A percentile compares a stretch with the other conserved stretches of the same genome.
These are phyloP conservation scores for Neosilurus mollespiculum DNA, from an alignment of 2,797 vertebrate genomes.

Conservation along the genomic window DNA sequence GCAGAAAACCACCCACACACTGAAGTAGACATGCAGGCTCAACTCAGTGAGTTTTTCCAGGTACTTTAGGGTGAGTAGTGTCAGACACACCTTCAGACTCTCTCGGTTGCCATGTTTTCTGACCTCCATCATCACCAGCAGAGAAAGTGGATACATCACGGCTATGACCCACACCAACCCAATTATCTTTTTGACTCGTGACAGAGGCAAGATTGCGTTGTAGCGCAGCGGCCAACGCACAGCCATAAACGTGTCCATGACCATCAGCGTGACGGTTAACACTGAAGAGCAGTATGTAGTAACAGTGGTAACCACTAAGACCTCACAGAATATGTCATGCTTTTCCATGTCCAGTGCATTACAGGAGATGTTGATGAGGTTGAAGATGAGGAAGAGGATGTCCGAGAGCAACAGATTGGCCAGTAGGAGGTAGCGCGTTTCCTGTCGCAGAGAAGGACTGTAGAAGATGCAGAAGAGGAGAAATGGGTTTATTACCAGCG, in stretches of 20 bases:
- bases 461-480: constrained; percentile 72
- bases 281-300: constrained; percentile 71
- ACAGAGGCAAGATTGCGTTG: constrained; percentile 65
- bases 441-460: constrained; percentile 66
- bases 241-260: constrained; percentile 79
- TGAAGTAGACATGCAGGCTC: constrained; percentile 66
- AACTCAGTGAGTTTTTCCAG: constrained; percentile 39
- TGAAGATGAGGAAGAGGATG: constrained; percentile 73
- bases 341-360: constrained; percentile 56
- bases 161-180: constrained; percentile 70
- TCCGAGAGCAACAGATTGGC: constrained; percentile 77
- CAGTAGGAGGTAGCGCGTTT: constrained; percentile 79
- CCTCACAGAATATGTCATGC: constrained; percentile 66
- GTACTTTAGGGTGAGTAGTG: constrained; percentile 66
- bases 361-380: constrained; percentile 64
- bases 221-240: constrained; percentile 79
- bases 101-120: background rate
- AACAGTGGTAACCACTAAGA: constrained; percentile 65
- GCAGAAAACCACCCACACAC: constrained; percentile 68
- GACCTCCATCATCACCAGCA: constrained; percentile 66
- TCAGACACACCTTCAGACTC: constrained; percentile 64
- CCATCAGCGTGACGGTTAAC: constrained; percentile 78
- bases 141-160: constrained; percentile 67
- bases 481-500: constrained; percentile 70
- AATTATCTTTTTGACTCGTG: constrained; percentile 66